Conservation (phyloP, 1,140 invertebrate species). For the Pomacea maculata region DNA sequence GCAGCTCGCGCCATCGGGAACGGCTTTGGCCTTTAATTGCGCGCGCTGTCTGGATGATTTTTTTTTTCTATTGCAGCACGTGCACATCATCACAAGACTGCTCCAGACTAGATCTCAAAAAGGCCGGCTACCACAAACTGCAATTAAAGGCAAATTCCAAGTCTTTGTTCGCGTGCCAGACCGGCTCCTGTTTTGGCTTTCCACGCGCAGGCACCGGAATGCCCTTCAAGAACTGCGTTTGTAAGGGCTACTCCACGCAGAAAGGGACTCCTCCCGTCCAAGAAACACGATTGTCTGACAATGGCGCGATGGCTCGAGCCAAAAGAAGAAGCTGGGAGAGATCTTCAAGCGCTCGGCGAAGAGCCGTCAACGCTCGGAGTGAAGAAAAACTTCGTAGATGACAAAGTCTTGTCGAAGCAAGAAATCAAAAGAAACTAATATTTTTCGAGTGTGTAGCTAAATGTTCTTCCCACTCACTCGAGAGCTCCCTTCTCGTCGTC, state of each 20-base stretch:
- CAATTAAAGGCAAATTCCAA: slow-evolving; percentile 14
- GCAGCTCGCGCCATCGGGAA: too few relatives aligned
- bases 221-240: not conserved
- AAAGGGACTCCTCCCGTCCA: not conserved
- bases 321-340: too few relatives aligned
- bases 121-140: slow-evolving; percentile 11
- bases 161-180: not conserved
- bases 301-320: too few relatives aligned
- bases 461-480: slow-evolving; percentile 13
- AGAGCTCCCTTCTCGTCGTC: not conserved
- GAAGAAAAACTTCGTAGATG: slow-evolving; percentile 14
- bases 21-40: too few relatives aligned
- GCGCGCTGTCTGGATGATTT: too few relatives aligned
- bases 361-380: too few relatives aligned
- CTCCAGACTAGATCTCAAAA: too few relatives aligned
- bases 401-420: slow-evolving; percentile 13
- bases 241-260: too few relatives aligned
- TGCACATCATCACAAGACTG: too few relatives aligned
- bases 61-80: too few relatives aligned
- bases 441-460: slow-evolving; percentile 27
- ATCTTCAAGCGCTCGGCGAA: too few relatives aligned
- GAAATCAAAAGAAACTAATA: slow-evolving; percentile 26
- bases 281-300: slow-evolving; percentile 2
- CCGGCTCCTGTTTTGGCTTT: slow-evolving; percentile 2
- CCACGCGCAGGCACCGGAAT: not conserved